These are phyloP conservation scores for Musca domestica DNA, from an alignment of 1,140 invertebrate species.

Conservation along the genomic window DNA sequence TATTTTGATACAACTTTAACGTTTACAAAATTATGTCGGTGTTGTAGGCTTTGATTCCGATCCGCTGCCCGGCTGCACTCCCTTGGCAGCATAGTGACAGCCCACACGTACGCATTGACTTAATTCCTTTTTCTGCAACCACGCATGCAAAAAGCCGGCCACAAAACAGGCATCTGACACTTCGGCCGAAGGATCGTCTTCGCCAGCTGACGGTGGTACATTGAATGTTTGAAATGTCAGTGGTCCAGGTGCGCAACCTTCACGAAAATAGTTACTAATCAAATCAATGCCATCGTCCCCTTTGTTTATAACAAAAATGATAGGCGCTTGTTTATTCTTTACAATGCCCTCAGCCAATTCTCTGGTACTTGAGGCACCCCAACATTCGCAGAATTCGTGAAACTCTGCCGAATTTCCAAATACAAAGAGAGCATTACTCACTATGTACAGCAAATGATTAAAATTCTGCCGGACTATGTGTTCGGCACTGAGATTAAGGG, in stretches of 20 bases:
- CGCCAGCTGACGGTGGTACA: slow-evolving; percentile 34
- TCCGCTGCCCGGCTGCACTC: not conserved
- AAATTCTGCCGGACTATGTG: not conserved
- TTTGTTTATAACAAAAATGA: slow-evolving; percentile 39
- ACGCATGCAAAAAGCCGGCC: slow-evolving; percentile 68
- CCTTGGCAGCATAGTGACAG: not conserved
- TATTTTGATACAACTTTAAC: no score
- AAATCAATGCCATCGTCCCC: slow-evolving; percentile 37
- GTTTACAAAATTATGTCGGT: no score
- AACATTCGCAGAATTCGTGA: not conserved
- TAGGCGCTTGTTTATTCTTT: slow-evolving; percentile 12
- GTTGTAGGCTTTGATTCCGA: no score
- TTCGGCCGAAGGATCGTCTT: slow-evolving; percentile 70
- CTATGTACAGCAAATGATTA: not conserved
- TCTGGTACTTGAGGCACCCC: not conserved
- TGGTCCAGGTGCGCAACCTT: slow-evolving; percentile 28
- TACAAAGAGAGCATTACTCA: not conserved
- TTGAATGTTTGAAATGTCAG: slow-evolving; percentile 35
- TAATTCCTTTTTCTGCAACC: slow-evolving; percentile 41
- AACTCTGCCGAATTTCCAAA: not conserved
- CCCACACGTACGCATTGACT: slow-evolving; percentile 45
- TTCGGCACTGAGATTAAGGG: not conserved
- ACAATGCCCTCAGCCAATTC: slow-evolving; percentile 30
- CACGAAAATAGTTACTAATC: slow-evolving; percentile 37
- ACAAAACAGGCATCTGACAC: slow-evolving; percentile 73